These are phyloP conservation scores for Nesoenas mayeri DNA, from an alignment of 2,113 vertebrate genomes.

Conservation along the genomic window DNA sequence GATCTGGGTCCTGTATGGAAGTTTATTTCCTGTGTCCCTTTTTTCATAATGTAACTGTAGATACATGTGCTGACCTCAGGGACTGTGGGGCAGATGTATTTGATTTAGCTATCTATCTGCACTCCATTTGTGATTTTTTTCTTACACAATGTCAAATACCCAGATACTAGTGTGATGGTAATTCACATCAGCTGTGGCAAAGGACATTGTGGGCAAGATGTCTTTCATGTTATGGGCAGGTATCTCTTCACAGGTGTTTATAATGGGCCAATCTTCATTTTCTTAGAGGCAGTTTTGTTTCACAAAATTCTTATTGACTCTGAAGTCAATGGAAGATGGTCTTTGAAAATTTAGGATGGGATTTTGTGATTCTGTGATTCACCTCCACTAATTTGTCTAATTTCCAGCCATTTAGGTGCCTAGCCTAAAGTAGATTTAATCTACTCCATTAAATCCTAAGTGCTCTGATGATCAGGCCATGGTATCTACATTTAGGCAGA, in stretches of 20 bases:
- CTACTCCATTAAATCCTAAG: not conserved
- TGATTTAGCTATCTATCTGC: not conserved
- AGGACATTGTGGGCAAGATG: not conserved
- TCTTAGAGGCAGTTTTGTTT: not conserved
- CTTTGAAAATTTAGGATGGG: not conserved
- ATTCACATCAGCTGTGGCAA: not conserved
- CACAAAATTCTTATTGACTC: not conserved
- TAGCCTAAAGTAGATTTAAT: not conserved
- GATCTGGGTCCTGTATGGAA: not conserved
- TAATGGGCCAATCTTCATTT: not conserved
- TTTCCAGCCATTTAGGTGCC: not conserved
- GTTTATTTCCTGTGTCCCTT: not conserved
- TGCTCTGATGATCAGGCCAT: not conserved
- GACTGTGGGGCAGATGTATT: not conserved
- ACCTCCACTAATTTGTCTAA: not conserved
- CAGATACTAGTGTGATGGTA: not conserved
- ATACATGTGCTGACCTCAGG: not conserved
- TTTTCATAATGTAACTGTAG: not conserved
- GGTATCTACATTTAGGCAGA: not conserved
- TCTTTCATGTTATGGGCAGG: not conserved
- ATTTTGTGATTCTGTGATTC: not conserved
- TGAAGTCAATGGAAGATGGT: not conserved
- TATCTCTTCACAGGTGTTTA: not conserved
- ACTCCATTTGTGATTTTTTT: not conserved
- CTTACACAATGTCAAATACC: not conserved